Percentiles rank a stretch among this genome's conserved stretches.
Conservation (phyloP, 2,888 invertebrate species). For the Oegoconia quadripuncta region DNA sequence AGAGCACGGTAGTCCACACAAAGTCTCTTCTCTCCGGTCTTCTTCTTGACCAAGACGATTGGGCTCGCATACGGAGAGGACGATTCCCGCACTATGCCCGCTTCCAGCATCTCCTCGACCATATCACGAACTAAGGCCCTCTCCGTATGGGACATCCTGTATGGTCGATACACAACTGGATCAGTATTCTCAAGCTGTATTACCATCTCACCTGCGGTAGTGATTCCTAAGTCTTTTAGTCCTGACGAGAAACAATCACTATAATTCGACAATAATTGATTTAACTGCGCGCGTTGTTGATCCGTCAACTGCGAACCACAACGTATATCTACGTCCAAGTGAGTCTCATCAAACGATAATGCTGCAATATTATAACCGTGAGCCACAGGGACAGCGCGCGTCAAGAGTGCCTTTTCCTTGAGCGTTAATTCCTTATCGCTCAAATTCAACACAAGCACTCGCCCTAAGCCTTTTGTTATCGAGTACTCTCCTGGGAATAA, state of each 20-base stretch:
- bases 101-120: conserved; percentile 20
- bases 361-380: background rate
- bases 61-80: conserved; percentile 26
- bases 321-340: background rate
- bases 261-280: conserved; percentile 5
- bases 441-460: background rate
- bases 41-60: conserved; percentile 25
- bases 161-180: conserved; percentile 23
- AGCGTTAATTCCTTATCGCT: background rate
- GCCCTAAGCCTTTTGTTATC: background rate
- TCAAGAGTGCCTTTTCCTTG: background rate
- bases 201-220: conserved; percentile 17
- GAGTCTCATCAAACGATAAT: background rate
- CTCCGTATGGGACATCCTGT: conserved; percentile 18
- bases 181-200: conserved; percentile 17
- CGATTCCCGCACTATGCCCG: conserved; percentile 22
- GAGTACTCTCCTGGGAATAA: conserved; percentile 5
- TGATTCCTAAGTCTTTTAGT: conserved; percentile 18
- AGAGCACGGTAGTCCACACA: conserved; percentile 24
- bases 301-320: conserved; percentile 1
- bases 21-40: conserved; percentile 19
- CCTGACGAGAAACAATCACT: conserved; percentile 16
- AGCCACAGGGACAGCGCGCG: background rate
- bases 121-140: conserved; percentile 14
- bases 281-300: conserved; percentile 3